Conservation (phyloP, 2,113 vertebrate species). For the Chlorodrepanis virens region DNA sequence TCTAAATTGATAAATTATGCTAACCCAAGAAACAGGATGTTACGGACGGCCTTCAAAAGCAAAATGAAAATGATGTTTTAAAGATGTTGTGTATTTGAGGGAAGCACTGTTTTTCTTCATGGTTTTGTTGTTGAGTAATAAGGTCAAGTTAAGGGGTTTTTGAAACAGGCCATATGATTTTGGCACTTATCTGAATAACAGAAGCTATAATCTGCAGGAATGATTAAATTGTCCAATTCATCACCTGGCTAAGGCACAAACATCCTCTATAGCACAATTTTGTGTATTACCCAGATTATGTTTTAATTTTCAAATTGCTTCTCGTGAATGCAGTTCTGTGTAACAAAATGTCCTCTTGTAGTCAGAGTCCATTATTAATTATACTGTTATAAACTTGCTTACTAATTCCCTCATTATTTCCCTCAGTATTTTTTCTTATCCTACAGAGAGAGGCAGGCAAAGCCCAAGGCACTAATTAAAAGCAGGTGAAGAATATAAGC, state of each 20-base stretch:
- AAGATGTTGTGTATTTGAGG: background rate
- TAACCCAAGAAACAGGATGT: background rate
- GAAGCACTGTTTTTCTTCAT: background rate
- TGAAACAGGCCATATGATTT: background rate
- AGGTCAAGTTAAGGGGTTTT: background rate
- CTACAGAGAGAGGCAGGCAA: background rate
- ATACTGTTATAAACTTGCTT: background rate
- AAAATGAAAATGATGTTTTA: background rate
- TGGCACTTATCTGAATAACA: background rate
- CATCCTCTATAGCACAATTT: background rate
- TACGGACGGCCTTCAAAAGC: background rate
- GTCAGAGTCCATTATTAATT: conserved; percentile 5
- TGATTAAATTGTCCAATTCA: background rate
- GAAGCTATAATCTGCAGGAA: background rate
- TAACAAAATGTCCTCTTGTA: background rate
- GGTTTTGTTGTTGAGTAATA: background rate
- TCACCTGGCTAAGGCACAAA: background rate
- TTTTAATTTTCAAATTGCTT: conserved; percentile 11
- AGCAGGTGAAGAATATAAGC: conserved; percentile 29
- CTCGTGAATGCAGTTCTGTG: background rate
- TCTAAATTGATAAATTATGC: background rate
- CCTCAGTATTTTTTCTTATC: background rate
- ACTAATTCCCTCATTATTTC: conserved; percentile 19
- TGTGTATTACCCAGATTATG: background rate
- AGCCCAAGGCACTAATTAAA: background rate